Conservation (phyloP, 2,888 invertebrate species). For the Pseudolycoriella hygida region DNA sequence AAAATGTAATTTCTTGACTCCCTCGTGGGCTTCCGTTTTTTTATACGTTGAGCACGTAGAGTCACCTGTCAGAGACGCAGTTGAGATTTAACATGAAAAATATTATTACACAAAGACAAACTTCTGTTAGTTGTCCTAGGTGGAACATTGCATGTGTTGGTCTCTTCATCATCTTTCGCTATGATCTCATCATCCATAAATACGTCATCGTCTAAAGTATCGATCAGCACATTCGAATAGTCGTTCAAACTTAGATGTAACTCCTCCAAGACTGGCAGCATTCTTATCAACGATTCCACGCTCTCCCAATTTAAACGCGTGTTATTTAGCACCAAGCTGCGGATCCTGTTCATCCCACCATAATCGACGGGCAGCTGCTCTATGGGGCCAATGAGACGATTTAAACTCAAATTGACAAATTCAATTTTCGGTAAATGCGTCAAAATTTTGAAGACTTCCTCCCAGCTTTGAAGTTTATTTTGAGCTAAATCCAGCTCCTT, state of each 20-base stretch:
- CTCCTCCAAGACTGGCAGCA: slow-evolving; percentile 69
- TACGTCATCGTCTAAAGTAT: slow-evolving; percentile 20
- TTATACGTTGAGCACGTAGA: slow-evolving; percentile 15
- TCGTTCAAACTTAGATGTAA: slow-evolving; percentile 84
- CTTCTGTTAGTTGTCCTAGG: slow-evolving; percentile 2
- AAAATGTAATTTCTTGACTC: slow-evolving; percentile 66
- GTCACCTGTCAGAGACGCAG: slow-evolving; percentile 2
- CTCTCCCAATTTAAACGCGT: slow-evolving; percentile 75
- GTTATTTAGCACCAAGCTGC: slow-evolving; percentile 70
- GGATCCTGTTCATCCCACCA: slow-evolving; percentile 36
- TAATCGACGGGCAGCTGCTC: slow-evolving; percentile 24
- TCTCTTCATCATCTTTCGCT: slow-evolving; percentile 9
- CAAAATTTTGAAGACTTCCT: slow-evolving; percentile 74
- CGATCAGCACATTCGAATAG: slow-evolving; percentile 57
- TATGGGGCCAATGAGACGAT: slow-evolving; percentile 56
- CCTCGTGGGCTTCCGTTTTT: slow-evolving; percentile 36
- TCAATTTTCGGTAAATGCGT: slow-evolving; percentile 75
- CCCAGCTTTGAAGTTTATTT: slow-evolving; percentile 78
- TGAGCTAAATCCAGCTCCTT: slow-evolving; percentile 87
- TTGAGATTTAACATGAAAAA: neutral
- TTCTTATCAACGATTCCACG: slow-evolving; percentile 55
- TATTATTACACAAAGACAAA: neutral
- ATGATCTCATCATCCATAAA: slow-evolving; percentile 6
- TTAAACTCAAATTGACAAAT: slow-evolving; percentile 85
- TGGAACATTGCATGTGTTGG: slow-evolving; percentile 5